Percentiles rank a stretch among this genome's conserved stretches.
phyloP scores from a whole-genome alignment of 1,140 invertebrate genomes.

The Orius laevigatus region DNA sequence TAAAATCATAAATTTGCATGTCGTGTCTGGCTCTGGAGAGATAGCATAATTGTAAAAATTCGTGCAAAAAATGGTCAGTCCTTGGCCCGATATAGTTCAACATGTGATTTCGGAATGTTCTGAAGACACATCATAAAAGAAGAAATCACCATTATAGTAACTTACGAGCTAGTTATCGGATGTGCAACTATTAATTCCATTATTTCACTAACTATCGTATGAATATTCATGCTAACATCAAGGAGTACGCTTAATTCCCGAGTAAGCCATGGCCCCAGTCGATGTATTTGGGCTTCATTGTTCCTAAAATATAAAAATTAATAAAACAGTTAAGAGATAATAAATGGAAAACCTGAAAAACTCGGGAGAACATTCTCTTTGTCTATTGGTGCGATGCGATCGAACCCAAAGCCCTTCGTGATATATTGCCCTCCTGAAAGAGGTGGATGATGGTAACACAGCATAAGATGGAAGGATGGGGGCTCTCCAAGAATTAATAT shows the following conservation, averaged over 20 bases:
- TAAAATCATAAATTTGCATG: too few species aligned
- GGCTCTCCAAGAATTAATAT: too few species aligned
- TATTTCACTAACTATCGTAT: slow-evolving; percentile 46
- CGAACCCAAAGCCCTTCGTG: slow-evolving; percentile 58
- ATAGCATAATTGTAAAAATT: slow-evolving; percentile 73
- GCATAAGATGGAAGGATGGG: too few species aligned
- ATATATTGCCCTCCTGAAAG: slow-evolving; percentile 55
- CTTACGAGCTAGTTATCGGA: slow-evolving; percentile 45
- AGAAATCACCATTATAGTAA: not conserved
- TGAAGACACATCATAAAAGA: slow-evolving; percentile 1
- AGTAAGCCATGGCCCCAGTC: slow-evolving; percentile 74
- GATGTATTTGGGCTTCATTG: slow-evolving; percentile 60
- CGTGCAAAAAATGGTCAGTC: slow-evolving; percentile 73
- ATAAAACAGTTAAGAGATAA: slow-evolving; percentile 7
- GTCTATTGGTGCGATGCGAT: slow-evolving; percentile 35
- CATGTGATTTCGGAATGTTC: slow-evolving; percentile 46
- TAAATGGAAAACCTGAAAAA: slow-evolving; percentile 44
- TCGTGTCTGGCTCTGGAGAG: slow-evolving; percentile 39
- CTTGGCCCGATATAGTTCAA: slow-evolving; percentile 37
- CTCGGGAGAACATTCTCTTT: slow-evolving; percentile 50
- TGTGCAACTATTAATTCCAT: slow-evolving; percentile 45
- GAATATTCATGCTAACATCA: slow-evolving; percentile 33
- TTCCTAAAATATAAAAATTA: slow-evolving; percentile 34
- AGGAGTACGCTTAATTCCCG: slow-evolving; percentile 63
- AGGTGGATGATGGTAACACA: slow-evolving; percentile 22